Percentiles rank a stretch among this genome's conserved stretches.
phyloP scores from a whole-genome alignment of 2,797 vertebrate genomes.

The Apodemus agrarius region DNA sequence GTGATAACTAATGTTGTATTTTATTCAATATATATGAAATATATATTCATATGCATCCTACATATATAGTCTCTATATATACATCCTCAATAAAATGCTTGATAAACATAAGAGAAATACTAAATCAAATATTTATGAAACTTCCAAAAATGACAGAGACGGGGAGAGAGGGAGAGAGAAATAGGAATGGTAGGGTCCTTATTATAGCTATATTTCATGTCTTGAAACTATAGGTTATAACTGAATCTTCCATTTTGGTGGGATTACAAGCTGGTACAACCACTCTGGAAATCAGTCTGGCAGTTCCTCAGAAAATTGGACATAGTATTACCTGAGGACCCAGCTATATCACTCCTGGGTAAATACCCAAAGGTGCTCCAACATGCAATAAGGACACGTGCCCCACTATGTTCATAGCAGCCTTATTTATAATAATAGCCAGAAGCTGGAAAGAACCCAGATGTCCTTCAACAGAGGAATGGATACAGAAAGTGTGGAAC shows the following conservation, averaged over 20 bases:
- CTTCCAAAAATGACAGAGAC: neutral
- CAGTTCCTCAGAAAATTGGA: no score
- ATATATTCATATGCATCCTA: neutral
- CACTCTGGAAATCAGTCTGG: no score
- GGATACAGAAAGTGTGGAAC: no score
- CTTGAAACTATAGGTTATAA: conserved; percentile 17
- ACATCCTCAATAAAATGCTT: neutral
- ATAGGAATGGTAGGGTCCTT: neutral
- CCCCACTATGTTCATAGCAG: no score
- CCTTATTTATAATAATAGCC: no score
- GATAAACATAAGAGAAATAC: conserved; percentile 1
- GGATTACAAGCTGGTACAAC: no score
- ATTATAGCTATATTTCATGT: neutral
- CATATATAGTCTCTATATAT: neutral
- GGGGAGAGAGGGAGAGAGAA: neutral
- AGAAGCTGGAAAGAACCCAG: no score
- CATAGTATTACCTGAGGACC: no score
- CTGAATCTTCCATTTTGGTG: neutral
- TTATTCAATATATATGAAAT: neutral
- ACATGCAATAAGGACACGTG: no score
- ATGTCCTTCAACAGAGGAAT: no score
- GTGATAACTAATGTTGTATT: conserved; percentile 7
- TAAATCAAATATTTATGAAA: neutral
- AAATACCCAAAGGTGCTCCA: no score
- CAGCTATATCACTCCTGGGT: no score